These are phyloP conservation scores for Agonum fuliginosum DNA, from an alignment of 2,888 invertebrate genomes.

Conservation along the genomic window DNA sequence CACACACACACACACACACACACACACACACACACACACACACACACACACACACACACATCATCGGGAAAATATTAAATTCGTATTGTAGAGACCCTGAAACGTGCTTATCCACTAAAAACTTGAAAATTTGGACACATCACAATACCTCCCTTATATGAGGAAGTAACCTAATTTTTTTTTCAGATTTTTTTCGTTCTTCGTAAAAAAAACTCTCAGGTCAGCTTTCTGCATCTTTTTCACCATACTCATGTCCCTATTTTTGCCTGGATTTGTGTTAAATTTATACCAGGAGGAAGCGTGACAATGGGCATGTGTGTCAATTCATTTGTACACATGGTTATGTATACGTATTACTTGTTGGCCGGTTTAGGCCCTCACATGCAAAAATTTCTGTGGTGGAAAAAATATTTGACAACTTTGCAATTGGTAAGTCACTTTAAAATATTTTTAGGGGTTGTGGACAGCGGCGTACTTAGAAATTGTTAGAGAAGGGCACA, in stretches of 20 bases:
- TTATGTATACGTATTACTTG: slow-evolving; percentile 96
- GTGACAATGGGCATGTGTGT: slow-evolving; percentile 94
- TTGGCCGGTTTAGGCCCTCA: slow-evolving; percentile 92
- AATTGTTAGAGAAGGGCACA: too few species aligned
- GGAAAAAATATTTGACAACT: slow-evolving; percentile 95
- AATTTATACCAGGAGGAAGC: slow-evolving; percentile 85
- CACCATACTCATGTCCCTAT: slow-evolving; percentile 98
- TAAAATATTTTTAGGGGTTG: too few species aligned
- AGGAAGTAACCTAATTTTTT: not conserved
- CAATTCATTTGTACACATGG: slow-evolving; percentile 95
- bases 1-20: not conserved
- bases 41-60: not conserved
- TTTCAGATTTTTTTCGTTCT: slow-evolving; percentile 90
- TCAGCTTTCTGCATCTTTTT: slow-evolving; percentile 95
- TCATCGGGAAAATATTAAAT: not conserved
- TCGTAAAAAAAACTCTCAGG: slow-evolving; percentile 94
- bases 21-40: not conserved
- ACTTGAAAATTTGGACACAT: too few species aligned
- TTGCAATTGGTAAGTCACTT: slow-evolving; percentile 85
- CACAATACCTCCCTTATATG: too few species aligned
- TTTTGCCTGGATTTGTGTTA: slow-evolving; percentile 86
- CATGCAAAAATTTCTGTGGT: slow-evolving; percentile 93
- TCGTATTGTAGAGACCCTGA: not conserved
- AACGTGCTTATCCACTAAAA: too few species aligned
- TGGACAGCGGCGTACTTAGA: too few species aligned